Conservation (phyloP, 2,113 vertebrate genomes). For the Ia io region DNA sequence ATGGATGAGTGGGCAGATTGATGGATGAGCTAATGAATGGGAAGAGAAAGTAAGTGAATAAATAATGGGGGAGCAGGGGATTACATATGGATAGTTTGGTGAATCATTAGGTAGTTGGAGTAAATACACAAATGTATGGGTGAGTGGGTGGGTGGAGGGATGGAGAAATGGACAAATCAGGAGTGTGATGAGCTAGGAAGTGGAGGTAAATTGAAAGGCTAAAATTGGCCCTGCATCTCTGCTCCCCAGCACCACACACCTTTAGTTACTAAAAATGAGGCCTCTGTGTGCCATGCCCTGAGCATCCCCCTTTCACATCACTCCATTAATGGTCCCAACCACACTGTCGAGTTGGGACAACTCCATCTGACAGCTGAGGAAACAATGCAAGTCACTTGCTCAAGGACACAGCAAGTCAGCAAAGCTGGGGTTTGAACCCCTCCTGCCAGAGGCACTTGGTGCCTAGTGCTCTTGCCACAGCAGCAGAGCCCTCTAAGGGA, state of each 20-base stretch:
- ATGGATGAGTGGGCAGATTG: neutral
- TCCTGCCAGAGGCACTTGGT: neutral
- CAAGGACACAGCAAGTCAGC: slow-evolving; percentile 13
- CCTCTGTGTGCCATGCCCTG: neutral
- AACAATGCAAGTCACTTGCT: slow-evolving; percentile 34
- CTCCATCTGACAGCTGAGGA: neutral
- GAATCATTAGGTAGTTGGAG: neutral
- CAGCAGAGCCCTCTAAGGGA: slow-evolving; percentile 1
- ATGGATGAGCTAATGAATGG: neutral
- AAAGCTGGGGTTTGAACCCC: slow-evolving; percentile 31
- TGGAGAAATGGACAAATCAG: neutral
- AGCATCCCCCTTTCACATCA: neutral
- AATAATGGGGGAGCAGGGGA: neutral
- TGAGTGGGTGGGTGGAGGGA: neutral
- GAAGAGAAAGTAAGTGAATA: neutral
- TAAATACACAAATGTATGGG: neutral
- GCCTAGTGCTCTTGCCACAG: neutral
- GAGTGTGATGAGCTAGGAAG: slow-evolving; percentile 22
- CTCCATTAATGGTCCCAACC: neutral
- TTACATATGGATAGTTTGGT: neutral
- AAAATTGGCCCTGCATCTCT: neutral
- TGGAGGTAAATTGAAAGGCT: neutral
- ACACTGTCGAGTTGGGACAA: slow-evolving; percentile 4
- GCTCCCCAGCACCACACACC: neutral
- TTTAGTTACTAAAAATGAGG: slow-evolving; percentile 20